A percentile compares a stretch with the other conserved stretches of the same genome.
Conservation (phyloP, 2,797 vertebrate genomes). For the Fratercula arctica region DNA sequence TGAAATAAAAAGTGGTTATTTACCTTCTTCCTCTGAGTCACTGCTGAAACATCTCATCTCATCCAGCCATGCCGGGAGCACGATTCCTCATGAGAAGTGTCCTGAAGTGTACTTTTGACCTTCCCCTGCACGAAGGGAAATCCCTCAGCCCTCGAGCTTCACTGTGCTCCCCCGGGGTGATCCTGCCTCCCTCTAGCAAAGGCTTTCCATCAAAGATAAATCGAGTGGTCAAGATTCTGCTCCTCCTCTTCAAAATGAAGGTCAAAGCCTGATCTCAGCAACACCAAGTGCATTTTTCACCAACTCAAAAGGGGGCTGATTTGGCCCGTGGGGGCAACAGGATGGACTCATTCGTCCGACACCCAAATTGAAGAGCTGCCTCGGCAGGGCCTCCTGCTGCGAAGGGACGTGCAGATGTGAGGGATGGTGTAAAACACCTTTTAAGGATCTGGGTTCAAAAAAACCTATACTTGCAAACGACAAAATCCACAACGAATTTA, state of each 20-base stretch:
- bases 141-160: not conserved
- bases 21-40: slow-evolving; percentile 63
- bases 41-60: slow-evolving; percentile 11
- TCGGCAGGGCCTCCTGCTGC: not conserved
- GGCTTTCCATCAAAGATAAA: not conserved
- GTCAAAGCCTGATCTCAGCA: not conserved
- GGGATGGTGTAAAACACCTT: not conserved
- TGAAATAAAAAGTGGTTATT: slow-evolving; percentile 51
- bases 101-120: slow-evolving; percentile 4
- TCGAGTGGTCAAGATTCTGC: not conserved
- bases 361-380: not conserved
- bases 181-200: not conserved
- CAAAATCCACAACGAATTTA: not conserved
- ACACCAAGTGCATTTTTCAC: not conserved
- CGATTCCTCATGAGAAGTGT: fast-evolving
- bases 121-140: not conserved
- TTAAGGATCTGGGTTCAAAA: not conserved
- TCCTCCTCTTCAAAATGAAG: not conserved
- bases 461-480: fast-evolving
- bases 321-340: fast-evolving
- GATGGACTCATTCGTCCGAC: not conserved
- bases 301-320: not conserved
- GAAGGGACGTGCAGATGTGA: not conserved
- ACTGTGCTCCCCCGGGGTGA: not conserved
- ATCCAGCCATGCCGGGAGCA: not conserved